Base-by-base conservation (phyloP, 2,888 invertebrate species). In the Ennomos erosarius region DNA sequence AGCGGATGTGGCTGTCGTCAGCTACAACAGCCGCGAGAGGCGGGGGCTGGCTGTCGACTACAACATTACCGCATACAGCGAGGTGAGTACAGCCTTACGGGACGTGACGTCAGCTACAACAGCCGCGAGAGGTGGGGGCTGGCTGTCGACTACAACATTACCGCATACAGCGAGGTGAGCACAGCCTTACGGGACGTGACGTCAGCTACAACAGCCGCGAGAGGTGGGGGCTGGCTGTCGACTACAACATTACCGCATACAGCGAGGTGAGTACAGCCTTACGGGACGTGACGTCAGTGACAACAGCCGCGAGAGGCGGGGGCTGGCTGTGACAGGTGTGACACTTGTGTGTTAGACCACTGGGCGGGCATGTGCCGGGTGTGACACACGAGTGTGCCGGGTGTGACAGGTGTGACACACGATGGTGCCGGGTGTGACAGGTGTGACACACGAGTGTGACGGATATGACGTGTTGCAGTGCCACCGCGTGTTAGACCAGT, bases 221-320 rank as follows among this genome's bases (percentile, higher is more conserved):
- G 70, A 84, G 77, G 70, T 93, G 96, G 66, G 97, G 97, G 1
- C 94, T 94, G 72, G 96, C 96, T 9, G 88, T 93, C 0, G 98
- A 98, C 90, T 98, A 98, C 82, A 97, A 97, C 80, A 94, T 98
- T 59, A 96, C 97, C 8, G 97, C 96, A 0, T 87, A 94, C 70
- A 95, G 97, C 48, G 96, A 97, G 49, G 97, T 97, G 81, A 84
- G 92, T 88, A n/a, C 10, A n/a, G n/a, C 13, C 38, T 16, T 26
- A 26, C 43, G 26, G n/a, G n/a, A n/a, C n/a, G n/a, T 1, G 93
- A 98, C 36, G 96, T 95, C 6, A 95, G 95, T 69, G 95, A 96
- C 79, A 95, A 96, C 79, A 94, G 93, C 9, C 12, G n/a, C n/a
- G 59, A 69, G 70, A 84, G 77, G 70, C 93, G 96, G 66, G 97